A percentile compares a stretch with the other conserved stretches of the same genome.
Conservation (phyloP, 1,140 invertebrate species). For the Drosophila parabipectinata region DNA sequence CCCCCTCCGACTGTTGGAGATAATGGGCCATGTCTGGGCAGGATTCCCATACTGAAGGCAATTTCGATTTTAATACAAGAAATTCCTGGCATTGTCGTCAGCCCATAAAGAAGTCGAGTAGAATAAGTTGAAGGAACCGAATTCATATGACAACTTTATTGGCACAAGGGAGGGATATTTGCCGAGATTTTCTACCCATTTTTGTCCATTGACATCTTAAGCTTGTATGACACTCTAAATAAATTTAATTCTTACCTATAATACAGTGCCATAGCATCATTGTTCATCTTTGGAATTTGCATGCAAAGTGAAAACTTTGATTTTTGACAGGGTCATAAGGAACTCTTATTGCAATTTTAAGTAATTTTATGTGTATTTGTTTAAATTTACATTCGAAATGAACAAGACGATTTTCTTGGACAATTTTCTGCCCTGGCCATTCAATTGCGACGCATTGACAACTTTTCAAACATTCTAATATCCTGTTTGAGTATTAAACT, state of each 20-base stretch:
- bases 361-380: constrained; percentile 75
- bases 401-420: constrained; percentile 27
- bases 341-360: constrained; percentile 52
- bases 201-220: constrained; percentile 23
- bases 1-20: constrained; percentile 6
- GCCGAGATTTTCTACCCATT: constrained; percentile 25
- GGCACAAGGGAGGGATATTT: constrained; percentile 23
- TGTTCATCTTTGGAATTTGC: constrained; percentile 16
- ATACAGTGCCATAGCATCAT: not conserved
- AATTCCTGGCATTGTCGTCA: constrained; percentile 72
- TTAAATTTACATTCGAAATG: constrained; percentile 61
- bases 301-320: constrained; percentile 7
- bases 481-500: constrained; percentile 6
- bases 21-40: constrained; percentile 25
- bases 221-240: constrained; percentile 8
- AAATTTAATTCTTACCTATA: not conserved
- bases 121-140: constrained; percentile 16
- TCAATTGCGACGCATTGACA: constrained; percentile 45
- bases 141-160: constrained; percentile 71
- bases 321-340: constrained; percentile 23
- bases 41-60: constrained; percentile 29
- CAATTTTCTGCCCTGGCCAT: constrained; percentile 34
- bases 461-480: constrained; percentile 64
- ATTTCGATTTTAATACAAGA: constrained; percentile 81
- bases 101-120: constrained; percentile 45